Base-by-base conservation (phyloP, 2,113 vertebrate genomes). In the Notechis scutatus region DNA sequence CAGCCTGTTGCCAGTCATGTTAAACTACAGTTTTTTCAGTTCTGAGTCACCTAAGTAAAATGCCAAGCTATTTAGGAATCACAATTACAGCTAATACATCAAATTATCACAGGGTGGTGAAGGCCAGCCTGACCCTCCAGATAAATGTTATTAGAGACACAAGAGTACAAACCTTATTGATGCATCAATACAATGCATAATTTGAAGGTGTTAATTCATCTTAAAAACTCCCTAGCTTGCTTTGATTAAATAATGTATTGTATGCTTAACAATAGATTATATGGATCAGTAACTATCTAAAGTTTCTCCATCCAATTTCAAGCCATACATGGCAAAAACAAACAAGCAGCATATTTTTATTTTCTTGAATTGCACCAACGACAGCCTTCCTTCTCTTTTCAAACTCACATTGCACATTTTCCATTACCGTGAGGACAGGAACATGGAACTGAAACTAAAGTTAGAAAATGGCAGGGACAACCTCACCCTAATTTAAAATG, bases 391-490 rank as follows among this genome's bases (percentile, higher is more conserved):
- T 54, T 0, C 0, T 90, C 52, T 18, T 39, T 0, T 0, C 86
- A 89, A 91, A 92, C 87, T 81, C 90, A 87, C 12, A 54, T 0
- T 54, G 56, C 15, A 50, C 45, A 34, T 18, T 92, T 64, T 54
- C 57, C 45, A 69, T 15, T 50, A 52, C 24, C 0, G 15, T n/a
- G n/a, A 64, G 1, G 23, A 64, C 15, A 45, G 42, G 9, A 5
- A 85, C 24, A 85, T 18, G 14, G 55, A 42, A 86, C 39, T 7
- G 23, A 39, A 42, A 86, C 50, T 20, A 57, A 26, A 59, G 90
- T 87, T 15, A 52, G 52, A 93, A 50, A 24, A 47, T 47, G 91
- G 86, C 92, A 96, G 95, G 91, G 93, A 50, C 24, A 50, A 91
- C 93, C 89, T 89, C 92, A 92, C 74, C 8, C 92, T 92, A 91